Evolutionary conservation across 2,797 vertebrate species (phyloP).

Genomic region (Parauchenoglanis punctatus): DNA sequence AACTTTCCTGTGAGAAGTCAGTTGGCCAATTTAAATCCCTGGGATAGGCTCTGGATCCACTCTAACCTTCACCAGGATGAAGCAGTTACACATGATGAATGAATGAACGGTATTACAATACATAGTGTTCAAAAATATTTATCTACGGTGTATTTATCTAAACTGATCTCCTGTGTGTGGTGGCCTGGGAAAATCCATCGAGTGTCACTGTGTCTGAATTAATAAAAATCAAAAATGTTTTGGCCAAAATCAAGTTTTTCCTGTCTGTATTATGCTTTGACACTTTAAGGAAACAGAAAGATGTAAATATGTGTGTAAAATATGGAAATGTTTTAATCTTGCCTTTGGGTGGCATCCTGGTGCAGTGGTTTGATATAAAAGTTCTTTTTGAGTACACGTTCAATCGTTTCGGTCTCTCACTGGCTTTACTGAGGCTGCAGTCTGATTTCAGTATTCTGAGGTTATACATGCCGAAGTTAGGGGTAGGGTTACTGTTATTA

Average conservation of each 20-base stretch:
- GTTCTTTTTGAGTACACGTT: neutral
- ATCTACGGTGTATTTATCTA: neutral
- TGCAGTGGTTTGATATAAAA: too few relatives aligned
- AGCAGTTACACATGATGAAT: neutral
- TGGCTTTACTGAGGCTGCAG: neutral
- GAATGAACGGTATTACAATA: too few relatives aligned
- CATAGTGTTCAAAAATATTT: too few relatives aligned
- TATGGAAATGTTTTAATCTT: neutral
- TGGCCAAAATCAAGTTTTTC: neutral
- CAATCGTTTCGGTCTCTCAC: neutral
- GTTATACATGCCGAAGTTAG: neutral
- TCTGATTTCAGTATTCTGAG: neutral
- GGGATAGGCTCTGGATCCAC: neutral
- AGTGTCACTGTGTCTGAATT: neutral
- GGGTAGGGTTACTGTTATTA: neutral
- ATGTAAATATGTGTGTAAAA: neutral
- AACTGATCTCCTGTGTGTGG: neutral
- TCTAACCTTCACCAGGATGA: neutral
- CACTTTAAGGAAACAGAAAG: neutral
- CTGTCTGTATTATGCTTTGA: neutral
- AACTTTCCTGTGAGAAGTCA: neutral
- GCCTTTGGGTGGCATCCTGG: neutral
- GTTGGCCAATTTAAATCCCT: neutral
- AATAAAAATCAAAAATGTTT: neutral
- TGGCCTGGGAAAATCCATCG: neutral